Percentiles rank a stretch among this genome's conserved stretches.
phyloP scores from a whole-genome alignment of 2,888 invertebrate species.

The Yponomeuta plumbellus region DNA sequence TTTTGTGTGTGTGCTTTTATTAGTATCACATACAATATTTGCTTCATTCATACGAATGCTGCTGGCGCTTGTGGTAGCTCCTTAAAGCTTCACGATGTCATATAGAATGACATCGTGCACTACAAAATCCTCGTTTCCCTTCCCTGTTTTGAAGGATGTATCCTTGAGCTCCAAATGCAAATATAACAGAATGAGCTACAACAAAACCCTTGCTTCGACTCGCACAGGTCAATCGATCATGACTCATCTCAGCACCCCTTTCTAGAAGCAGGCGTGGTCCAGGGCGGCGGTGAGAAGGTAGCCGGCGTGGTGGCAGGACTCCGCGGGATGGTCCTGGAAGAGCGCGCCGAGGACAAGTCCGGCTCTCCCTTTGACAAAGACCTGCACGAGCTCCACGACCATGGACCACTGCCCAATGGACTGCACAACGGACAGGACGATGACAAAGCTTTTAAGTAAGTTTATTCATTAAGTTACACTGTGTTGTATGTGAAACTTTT shows the following conservation, averaged over 20 bases:
- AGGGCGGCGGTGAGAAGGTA: slow-evolving; percentile 57
- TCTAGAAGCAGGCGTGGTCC: slow-evolving; percentile 51
- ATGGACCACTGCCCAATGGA: slow-evolving; percentile 74
- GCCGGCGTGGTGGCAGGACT: slow-evolving; percentile 63
- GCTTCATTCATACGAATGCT: too few species aligned
- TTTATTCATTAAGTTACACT: slow-evolving; percentile 31
- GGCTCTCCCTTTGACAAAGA: slow-evolving; percentile 69
- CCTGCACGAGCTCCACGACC: slow-evolving; percentile 65
- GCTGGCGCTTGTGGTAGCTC: too few species aligned
- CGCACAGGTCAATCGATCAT: background rate
- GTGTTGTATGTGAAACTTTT: background rate
- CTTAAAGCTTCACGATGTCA: too few species aligned
- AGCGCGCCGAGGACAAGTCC: slow-evolving; percentile 63
- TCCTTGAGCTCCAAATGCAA: too few species aligned
- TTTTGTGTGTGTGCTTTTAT: too few species aligned
- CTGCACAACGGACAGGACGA: slow-evolving; percentile 83
- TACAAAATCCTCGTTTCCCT: too few species aligned
- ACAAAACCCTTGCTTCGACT: background rate
- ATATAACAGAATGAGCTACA: too few species aligned
- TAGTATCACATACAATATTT: too few species aligned
- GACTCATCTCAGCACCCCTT: background rate
- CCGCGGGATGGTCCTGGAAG: slow-evolving; percentile 66
- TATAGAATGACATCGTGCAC: too few species aligned
- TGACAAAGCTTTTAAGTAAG: slow-evolving; percentile 94
- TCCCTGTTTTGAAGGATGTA: too few species aligned